A percentile compares a stretch with the other conserved stretches of the same genome.
These are phyloP conservation scores for Carassius auratus DNA, from an alignment of 2,113 vertebrate species.

Conservation along the genomic window DNA sequence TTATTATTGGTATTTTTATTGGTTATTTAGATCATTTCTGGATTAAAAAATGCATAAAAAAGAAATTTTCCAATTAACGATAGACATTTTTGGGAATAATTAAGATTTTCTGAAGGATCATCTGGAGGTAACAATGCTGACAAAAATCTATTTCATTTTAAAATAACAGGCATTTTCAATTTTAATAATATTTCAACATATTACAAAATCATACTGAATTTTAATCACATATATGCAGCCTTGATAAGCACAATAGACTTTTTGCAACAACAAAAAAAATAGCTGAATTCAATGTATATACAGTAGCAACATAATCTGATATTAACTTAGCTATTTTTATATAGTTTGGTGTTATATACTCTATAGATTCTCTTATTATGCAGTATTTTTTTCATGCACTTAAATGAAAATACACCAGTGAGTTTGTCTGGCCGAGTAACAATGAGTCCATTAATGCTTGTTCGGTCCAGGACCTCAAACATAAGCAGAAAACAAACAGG, in stretches of 20 bases:
- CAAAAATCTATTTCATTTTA: neutral
- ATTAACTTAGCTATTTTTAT: neutral
- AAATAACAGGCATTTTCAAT: neutral
- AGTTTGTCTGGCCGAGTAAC: slow-evolving; percentile 46
- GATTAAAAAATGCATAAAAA: too few species aligned
- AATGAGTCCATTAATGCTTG: slow-evolving; percentile 62
- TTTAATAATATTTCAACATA: neutral
- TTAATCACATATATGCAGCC: neutral
- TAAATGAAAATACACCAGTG: neutral
- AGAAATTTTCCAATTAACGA: too few species aligned
- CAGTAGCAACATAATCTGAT: neutral
- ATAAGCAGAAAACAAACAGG: slow-evolving; percentile 44
- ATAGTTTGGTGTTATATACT: neutral
- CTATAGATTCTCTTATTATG: neutral
- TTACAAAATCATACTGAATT: neutral
- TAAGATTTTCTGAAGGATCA: neutral
- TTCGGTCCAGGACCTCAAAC: slow-evolving; percentile 53
- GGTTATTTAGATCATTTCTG: too few species aligned
- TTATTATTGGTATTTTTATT: too few species aligned
- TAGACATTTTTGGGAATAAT: neutral
- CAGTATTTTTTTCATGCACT: neutral
- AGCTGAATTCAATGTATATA: too few species aligned
- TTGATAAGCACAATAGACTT: neutral
- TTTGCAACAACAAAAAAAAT: too few species aligned
- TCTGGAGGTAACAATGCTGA: neutral